phyloP scores from a whole-genome alignment of 2,888 invertebrate genomes.

The Polyommatus icarus region DNA sequence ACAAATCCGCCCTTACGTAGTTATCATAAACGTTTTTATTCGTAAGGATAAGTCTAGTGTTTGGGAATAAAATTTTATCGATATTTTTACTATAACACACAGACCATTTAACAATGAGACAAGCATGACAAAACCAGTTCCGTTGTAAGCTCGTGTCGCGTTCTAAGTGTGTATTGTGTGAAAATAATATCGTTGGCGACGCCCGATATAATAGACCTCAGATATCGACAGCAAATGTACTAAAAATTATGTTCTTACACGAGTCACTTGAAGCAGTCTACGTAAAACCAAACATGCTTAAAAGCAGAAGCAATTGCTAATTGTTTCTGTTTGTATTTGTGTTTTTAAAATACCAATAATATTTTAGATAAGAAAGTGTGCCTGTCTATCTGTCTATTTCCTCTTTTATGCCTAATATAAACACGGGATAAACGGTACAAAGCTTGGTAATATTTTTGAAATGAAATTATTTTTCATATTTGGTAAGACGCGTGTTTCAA shows the following conservation, averaged over 20 bases:
- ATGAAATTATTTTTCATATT: too few relatives aligned
- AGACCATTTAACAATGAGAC: slow-evolving; percentile 21
- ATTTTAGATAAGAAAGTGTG: too few relatives aligned
- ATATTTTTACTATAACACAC: neutral
- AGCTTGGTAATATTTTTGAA: too few relatives aligned
- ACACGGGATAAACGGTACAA: too few relatives aligned
- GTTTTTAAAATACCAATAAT: too few relatives aligned
- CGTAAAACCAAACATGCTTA: too few relatives aligned
- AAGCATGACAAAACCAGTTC: slow-evolving; percentile 19
- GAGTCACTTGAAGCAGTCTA: neutral
- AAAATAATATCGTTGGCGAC: slow-evolving; percentile 26
- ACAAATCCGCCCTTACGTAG: neutral
- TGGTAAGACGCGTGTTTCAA: too few relatives aligned
- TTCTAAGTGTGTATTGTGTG: slow-evolving; percentile 17
- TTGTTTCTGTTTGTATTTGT: too few relatives aligned
- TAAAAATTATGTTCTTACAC: slow-evolving; percentile 4
- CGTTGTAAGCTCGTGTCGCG: slow-evolving; percentile 10
- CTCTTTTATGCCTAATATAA: too few relatives aligned
- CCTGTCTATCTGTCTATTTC: too few relatives aligned
- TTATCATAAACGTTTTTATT: neutral
- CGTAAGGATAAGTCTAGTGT: neutral
- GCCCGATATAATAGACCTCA: neutral
- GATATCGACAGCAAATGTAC: slow-evolving; percentile 15
- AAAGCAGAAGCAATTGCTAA: too few relatives aligned
- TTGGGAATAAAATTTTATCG: neutral